These are phyloP conservation scores for Ornithoptera alexandrae DNA, from an alignment of 2,888 invertebrate species.

Conservation along the genomic window DNA sequence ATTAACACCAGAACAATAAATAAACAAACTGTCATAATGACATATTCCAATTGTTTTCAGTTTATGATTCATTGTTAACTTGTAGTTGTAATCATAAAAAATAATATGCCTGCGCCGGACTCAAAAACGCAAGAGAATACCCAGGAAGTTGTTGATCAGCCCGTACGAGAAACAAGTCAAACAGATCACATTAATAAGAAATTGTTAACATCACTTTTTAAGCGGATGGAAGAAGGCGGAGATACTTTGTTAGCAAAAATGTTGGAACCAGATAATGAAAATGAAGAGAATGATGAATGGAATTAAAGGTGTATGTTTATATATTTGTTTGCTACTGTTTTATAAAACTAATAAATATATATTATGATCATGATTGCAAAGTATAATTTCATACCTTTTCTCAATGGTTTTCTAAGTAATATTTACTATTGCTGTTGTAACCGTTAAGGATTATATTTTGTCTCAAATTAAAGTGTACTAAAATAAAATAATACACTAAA, in stretches of 20 bases:
- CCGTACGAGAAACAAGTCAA: constrained; percentile 77
- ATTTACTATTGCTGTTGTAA: no score
- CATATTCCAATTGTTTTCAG: neutral
- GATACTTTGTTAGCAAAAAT: constrained; percentile 57
- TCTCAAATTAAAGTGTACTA: no score
- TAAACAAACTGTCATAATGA: neutral
- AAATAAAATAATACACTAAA: no score
- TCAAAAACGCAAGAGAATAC: constrained; percentile 45
- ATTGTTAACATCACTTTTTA: constrained; percentile 81
- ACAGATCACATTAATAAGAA: constrained; percentile 85
- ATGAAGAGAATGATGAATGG: constrained; percentile 61
- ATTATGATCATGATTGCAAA: neutral
- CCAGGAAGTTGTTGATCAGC: constrained; percentile 43
- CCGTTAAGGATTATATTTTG: no score
- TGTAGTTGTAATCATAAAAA: constrained; percentile 7
- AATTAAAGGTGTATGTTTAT: constrained; percentile 34
- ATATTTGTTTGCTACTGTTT: neutral
- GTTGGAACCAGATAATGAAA: constrained; percentile 56
- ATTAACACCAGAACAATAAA: neutral
- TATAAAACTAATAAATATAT: constrained; percentile 2
- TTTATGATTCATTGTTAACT: neutral
- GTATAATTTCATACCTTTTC: no score
- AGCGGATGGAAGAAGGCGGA: constrained; percentile 77
- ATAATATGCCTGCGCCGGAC: constrained; percentile 63
- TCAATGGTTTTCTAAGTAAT: no score